phyloP scores from a whole-genome alignment of 2,113 vertebrate genomes.

The Tachuris rubrigastra region DNA sequence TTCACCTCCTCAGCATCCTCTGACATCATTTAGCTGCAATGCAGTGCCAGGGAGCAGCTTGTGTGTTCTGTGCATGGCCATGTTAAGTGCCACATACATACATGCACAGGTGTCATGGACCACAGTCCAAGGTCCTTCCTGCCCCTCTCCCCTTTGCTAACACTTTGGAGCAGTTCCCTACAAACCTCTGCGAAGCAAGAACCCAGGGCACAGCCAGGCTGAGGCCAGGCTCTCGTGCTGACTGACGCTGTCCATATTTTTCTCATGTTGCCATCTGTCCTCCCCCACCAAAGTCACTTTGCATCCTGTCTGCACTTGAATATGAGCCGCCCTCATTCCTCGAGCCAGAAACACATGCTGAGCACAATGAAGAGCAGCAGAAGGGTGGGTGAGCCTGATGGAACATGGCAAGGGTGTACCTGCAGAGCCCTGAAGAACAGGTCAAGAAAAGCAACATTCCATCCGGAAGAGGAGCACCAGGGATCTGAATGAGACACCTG shows the following conservation, averaged over 20 bases:
- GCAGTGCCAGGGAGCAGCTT: background rate
- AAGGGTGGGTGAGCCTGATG: background rate
- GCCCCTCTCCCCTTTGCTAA: background rate
- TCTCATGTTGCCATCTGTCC: background rate
- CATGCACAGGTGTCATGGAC: accelerated
- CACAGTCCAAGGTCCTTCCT: accelerated
- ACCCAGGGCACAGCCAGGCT: background rate
- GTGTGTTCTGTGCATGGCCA: accelerated
- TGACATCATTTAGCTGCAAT: accelerated
- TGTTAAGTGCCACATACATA: accelerated
- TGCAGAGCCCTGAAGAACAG: background rate
- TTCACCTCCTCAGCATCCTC: background rate
- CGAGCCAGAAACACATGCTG: background rate
- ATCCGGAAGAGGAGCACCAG: background rate
- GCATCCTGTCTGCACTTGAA: background rate
- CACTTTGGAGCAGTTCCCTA: background rate
- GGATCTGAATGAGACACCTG: background rate
- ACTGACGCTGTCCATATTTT: accelerated
- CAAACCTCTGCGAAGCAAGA: background rate
- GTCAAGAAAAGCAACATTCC: background rate
- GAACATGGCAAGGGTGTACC: background rate
- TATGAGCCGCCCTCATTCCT: background rate
- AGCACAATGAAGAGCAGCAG: background rate
- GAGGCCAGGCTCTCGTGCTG: background rate
- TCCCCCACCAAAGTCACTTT: background rate